These are phyloP conservation scores for Nasonovia ribisnigri DNA, from an alignment of 2,888 invertebrate genomes.

Conservation along the genomic window DNA sequence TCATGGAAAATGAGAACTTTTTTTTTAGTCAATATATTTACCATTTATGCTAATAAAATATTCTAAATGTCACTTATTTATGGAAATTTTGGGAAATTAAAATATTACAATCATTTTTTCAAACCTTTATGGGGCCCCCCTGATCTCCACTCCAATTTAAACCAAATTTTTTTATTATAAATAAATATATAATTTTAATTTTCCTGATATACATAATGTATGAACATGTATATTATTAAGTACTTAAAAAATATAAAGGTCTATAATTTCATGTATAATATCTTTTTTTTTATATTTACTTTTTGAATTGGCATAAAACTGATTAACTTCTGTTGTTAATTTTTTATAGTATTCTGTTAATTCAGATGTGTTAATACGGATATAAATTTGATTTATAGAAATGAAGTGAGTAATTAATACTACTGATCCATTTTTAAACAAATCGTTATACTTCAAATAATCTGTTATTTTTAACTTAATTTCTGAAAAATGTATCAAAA, in stretches of 20 bases:
- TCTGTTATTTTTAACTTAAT: not conserved
- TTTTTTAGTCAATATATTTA: not conserved
- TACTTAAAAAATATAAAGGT: no score
- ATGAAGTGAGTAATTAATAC: conserved; percentile 15
- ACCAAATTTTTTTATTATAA: not conserved
- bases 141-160: not conserved
- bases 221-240: not conserved
- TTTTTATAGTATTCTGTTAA: not conserved
- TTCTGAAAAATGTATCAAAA: not conserved
- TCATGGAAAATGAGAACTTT: no score
- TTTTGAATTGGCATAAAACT: conserved; percentile 14
- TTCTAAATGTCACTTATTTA: not conserved
- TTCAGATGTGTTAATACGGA: conserved; percentile 23
- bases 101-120: not conserved
- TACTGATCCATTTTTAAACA: conserved; percentile 7
- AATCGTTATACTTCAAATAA: not conserved
- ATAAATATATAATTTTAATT: not conserved
- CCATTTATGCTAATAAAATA: not conserved
- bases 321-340: not conserved
- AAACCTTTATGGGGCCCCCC: not conserved
- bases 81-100: not conserved
- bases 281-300: not conserved
- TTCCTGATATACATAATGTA: not conserved
- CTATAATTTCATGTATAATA: not conserved
- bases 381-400: conserved; percentile 25